Conservation (phyloP, 2,888 invertebrate species). For the Leptopilina myrica region DNA sequence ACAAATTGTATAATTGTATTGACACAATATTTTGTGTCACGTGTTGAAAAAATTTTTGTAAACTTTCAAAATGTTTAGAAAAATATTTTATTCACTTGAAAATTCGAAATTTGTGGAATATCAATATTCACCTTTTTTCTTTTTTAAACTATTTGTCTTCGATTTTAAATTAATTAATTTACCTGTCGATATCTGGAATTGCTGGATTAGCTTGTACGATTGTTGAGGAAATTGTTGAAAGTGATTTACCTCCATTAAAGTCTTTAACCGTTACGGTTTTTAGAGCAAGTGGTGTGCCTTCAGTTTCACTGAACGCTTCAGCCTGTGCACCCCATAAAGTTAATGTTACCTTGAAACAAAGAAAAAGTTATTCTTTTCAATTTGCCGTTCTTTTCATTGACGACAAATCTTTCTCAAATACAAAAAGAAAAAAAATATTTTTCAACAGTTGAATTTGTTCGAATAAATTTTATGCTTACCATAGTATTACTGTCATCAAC, state of each 20-base stretch:
- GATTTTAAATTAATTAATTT: not conserved
- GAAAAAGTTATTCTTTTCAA: not conserved
- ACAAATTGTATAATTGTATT: no score
- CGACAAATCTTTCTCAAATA: not conserved
- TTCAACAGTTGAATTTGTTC: no score
- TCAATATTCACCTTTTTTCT: not conserved
- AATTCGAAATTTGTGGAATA: no score
- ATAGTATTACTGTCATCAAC: slow-evolving; percentile 19
- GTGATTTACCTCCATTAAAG: slow-evolving; percentile 8
- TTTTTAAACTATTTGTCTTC: no score
- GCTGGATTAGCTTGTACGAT: slow-evolving; percentile 17
- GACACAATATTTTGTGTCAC: no score
- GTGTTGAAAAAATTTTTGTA: no score
- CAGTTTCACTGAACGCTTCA: not conserved
- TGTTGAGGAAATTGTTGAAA: not conserved
- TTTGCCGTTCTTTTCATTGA: not conserved
- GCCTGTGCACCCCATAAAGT: slow-evolving; percentile 1
- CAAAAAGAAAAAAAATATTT: no score
- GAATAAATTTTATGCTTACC: not conserved
- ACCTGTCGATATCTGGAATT: not conserved
- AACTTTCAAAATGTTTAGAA: no score
- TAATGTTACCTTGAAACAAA: not conserved
- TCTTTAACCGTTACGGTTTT: not conserved
- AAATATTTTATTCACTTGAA: no score
- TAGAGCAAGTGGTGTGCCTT: not conserved